A percentile compares a stretch with the other conserved stretches of the same genome.
phyloP scores from a whole-genome alignment of 1,140 invertebrate species.

The Drosophila persimilis region DNA sequence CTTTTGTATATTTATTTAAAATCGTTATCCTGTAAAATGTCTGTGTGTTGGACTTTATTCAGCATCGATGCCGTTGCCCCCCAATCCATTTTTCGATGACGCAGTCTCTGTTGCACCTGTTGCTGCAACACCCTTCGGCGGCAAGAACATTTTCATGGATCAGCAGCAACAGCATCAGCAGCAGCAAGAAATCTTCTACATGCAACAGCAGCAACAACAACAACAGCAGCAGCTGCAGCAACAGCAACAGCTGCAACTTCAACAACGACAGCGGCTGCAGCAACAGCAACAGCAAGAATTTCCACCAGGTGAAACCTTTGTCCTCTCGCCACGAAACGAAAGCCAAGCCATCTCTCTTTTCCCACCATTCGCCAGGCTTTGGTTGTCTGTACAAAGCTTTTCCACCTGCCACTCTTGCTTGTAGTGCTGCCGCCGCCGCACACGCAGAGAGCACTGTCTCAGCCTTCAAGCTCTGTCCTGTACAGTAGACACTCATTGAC shows the following conservation, averaged over 20 bases:
- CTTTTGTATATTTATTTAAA: slow-evolving; percentile 24
- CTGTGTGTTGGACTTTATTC: slow-evolving; percentile 51
- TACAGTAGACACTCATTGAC: slow-evolving; percentile 25
- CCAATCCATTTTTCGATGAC: slow-evolving; percentile 81
- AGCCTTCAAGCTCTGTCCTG: slow-evolving; percentile 28
- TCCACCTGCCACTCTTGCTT: slow-evolving; percentile 50
- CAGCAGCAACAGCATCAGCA: slow-evolving; percentile 40
- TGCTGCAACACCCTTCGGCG: slow-evolving; percentile 25
- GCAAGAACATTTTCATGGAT: slow-evolving; percentile 49
- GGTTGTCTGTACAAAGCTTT: slow-evolving; percentile 66
- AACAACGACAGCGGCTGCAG: slow-evolving; percentile 36
- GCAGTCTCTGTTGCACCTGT: slow-evolving; percentile 35
- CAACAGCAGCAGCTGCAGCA: slow-evolving; percentile 32
- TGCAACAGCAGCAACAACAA: slow-evolving; percentile 33
- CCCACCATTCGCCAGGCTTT: slow-evolving; percentile 40
- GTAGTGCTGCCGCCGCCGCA: slow-evolving; percentile 49
- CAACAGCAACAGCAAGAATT: slow-evolving; percentile 52
- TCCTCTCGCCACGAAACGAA: slow-evolving; percentile 13
- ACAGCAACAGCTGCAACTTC: slow-evolving; percentile 31
- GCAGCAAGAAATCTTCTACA: slow-evolving; percentile 26
- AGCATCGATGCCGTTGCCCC: slow-evolving; percentile 64
- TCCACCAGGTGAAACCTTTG: slow-evolving; percentile 64
- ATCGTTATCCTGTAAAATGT: slow-evolving; percentile 29
- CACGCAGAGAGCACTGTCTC: slow-evolving; percentile 9
- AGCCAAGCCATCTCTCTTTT: slow-evolving; percentile 18